Evolutionary conservation across 2,797 vertebrate species (phyloP), one percentile per base, ranked within the genome.

Genomic region (Halcyon badia): DNA sequence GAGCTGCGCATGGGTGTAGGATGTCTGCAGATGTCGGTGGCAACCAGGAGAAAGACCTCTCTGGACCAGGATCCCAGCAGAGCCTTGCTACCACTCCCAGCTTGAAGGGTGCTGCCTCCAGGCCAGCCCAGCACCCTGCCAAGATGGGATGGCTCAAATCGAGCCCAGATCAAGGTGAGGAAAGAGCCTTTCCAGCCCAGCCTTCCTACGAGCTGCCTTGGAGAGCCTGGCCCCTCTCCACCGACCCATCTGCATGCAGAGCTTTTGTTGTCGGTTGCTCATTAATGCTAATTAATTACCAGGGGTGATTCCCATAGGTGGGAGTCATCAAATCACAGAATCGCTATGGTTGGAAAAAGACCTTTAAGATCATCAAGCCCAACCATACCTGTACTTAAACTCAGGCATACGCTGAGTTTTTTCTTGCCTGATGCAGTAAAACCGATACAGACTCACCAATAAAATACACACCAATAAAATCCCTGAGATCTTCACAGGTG

Each of bases 201-300:
- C 31, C 39, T 66, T 52, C 65, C 31, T 10, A 0, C 0, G 0
- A 41, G 52, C 57, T 17, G 5, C 49, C 37, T 8, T 1, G 2
- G 21, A 18, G 11, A n/a, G 10, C 57, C 57, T 11, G 13, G 33
- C 16, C 22, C 37, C 1, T 2, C 33, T 48, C 25, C 1, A 0
- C 35, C 21, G 44, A 56, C 73, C 73, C 71, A 31, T 5, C 71
- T 28, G 20, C 11, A 0, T 41, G 21, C 44, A 28, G 21, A 33
- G 39, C 17, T 79, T 88, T 31, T 39, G 51, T n/a, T 82, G 64
- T 10, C 0, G 0, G 37, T 14, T 46, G 10, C 39, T 82, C 33
- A 1, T 85, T 83, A 85, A 62, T 26, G 39, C 35, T 39, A 49
- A 13, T 14, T 64, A 79, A 92, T 92, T 33, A 85, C 35, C 41